These are phyloP conservation scores for Eupelmus urozonus DNA, from an alignment of 2,888 invertebrate genomes.

Conservation along the genomic window DNA sequence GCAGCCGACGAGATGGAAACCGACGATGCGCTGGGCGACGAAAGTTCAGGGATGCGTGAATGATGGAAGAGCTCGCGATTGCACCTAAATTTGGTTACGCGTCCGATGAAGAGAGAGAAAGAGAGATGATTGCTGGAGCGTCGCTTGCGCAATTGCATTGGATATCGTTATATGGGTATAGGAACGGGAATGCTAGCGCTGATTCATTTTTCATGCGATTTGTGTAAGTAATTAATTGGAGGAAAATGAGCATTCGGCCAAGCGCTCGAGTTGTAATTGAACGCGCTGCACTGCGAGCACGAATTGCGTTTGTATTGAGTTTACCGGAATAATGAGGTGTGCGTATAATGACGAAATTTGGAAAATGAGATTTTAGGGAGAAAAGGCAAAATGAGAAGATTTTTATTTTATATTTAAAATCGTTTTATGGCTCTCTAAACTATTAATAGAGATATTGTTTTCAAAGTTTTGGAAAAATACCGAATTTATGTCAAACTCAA, in stretches of 20 bases:
- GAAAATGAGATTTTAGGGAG: constrained; percentile 36
- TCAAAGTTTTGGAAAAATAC: too few relatives aligned
- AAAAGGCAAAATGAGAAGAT: too few relatives aligned
- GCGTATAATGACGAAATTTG: constrained; percentile 16
- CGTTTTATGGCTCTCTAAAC: too few relatives aligned
- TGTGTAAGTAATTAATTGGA: constrained; percentile 56
- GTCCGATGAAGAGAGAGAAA: constrained; percentile 23
- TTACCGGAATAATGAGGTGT: constrained; percentile 49
- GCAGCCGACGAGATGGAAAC: constrained; percentile 32
- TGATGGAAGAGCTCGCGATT: constrained; percentile 73
- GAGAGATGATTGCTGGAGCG: constrained; percentile 17
- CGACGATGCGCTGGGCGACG: constrained; percentile 15
- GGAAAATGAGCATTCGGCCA: constrained; percentile 42
- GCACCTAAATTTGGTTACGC: constrained; percentile 72
- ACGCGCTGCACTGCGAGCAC: not conserved
- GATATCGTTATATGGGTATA: not conserved
- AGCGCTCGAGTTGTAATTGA: not conserved
- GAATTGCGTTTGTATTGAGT: constrained; percentile 42
- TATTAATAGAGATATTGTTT: too few relatives aligned
- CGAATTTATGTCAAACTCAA: too few relatives aligned
- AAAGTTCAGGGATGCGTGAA: constrained; percentile 71
- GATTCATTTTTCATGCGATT: constrained; percentile 42
- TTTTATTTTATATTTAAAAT: too few relatives aligned
- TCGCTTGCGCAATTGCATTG: constrained; percentile 13
- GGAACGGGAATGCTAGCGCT: not conserved